These are phyloP conservation scores for Hirtodrosophila histrioides DNA, from an alignment of 2,888 invertebrate genomes.

Conservation along the genomic window DNA sequence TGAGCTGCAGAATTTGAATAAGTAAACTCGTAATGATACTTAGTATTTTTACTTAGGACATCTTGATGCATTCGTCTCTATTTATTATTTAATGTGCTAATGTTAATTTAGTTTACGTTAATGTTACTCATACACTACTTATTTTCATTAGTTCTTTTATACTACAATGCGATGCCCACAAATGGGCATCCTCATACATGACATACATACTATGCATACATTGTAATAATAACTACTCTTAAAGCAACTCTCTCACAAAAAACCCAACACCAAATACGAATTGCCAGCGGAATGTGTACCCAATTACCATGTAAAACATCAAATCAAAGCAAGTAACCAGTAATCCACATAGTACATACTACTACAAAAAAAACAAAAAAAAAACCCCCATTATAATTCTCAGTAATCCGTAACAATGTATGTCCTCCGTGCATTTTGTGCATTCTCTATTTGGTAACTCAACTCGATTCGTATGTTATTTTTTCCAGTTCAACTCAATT, in stretches of 20 bases:
- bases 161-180: conserved; percentile 46
- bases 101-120: conserved; percentile 63
- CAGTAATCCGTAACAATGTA: conserved; percentile 55
- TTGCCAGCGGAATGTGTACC: conserved; percentile 63
- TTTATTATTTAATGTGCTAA: conserved; percentile 64
- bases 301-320: conserved; percentile 62
- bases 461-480: conserved; percentile 18
- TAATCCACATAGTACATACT: conserved; percentile 32
- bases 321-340: conserved; percentile 71
- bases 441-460: conserved; percentile 56
- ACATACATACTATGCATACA: conserved; percentile 19
- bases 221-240: conserved; percentile 49
- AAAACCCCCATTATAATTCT: conserved; percentile 28
- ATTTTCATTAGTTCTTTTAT: conserved; percentile 25
- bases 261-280: conserved; percentile 20
- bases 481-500: conserved; percentile 31
- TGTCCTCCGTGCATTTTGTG: conserved; percentile 75
- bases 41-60: conserved; percentile 63
- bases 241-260: conserved; percentile 1
- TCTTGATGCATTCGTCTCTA: conserved; percentile 71
- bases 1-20: conserved; percentile 51
- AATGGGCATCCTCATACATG: conserved; percentile 37
- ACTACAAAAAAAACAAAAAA: not conserved
- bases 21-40: conserved; percentile 45
- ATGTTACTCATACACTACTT: conserved; percentile 47